Evolutionary conservation across 2,888 invertebrate species (phyloP).

Genomic region (Drosophila stalkeri): DNA sequence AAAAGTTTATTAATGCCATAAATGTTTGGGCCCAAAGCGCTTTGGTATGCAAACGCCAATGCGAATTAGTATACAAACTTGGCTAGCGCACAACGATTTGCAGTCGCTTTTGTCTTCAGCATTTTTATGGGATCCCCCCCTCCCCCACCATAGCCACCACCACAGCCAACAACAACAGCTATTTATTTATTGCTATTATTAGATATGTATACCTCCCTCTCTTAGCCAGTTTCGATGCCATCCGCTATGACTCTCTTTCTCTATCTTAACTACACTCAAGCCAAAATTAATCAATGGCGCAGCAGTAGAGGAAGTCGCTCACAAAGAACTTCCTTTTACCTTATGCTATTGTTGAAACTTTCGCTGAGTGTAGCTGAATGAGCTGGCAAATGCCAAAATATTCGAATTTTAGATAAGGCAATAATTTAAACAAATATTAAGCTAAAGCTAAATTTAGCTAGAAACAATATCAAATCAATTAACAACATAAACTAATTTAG

Average conservation of each 20-base stretch:
- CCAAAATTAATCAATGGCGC: constrained; percentile 8
- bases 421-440: not conserved
- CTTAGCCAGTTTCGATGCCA: not conserved
- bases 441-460: not conserved
- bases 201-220: constrained; percentile 34
- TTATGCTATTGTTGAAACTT: not conserved
- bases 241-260: constrained; percentile 1
- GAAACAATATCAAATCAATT: not conserved
- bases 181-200: constrained; percentile 75
- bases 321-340: constrained; percentile 11
- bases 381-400: not conserved
- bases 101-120: constrained; percentile 38
- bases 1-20: constrained; percentile 81
- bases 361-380: constrained; percentile 1
- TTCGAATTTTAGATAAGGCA: not conserved
- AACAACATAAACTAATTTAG: not conserved
- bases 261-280: constrained; percentile 5
- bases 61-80: constrained; percentile 81
- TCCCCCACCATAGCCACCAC: no score
- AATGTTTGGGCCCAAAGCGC: constrained; percentile 71
- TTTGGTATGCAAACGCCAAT: constrained; percentile 77
- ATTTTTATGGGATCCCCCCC: constrained; percentile 53
- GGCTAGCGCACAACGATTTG: constrained; percentile 45
- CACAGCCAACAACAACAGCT: constrained; percentile 27
- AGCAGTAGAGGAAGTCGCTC: constrained; percentile 5